Evolutionary conservation across 2,888 invertebrate species (phyloP), one percentile per base, ranked within the genome.

Genomic region (Xylophagus ater): DNA sequence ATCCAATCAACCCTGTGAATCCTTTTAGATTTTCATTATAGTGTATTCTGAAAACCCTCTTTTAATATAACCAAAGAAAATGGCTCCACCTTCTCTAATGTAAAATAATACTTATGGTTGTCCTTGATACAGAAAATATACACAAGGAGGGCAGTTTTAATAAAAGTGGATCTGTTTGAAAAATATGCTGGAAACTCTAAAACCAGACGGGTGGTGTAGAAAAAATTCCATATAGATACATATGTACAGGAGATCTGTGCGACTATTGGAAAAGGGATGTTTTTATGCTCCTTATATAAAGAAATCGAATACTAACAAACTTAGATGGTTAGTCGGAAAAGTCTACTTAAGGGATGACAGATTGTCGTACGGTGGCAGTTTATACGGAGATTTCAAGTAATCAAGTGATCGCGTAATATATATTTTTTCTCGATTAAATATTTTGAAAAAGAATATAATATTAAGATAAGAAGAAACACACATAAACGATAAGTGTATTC

Each of bases 161-260:
- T 44, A 44, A 59, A 59, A 60, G 55, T 47, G 49, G 46, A 49
- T 50, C 44, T 50, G 44, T 26, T n/a, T 31, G 53, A 55, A 62
- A 57, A 63, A 63, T 63, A 63, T 63, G 63, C 60, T 58, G 57
- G 53, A 53, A 60, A 59, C 59, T 58, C 57, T 52, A 54, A 59
- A 60, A 63, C 54, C 63, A 63, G 64, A 64, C 47, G 43, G 45
- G 45, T 44, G 48, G 47, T n/a, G 45, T 36, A 48, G 45, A 48
- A 46, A 47, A 31, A 37, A 43, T 43, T 40, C 25, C 18, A 30
- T 26, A 18, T 32, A 45, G 45, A 23, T 19, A n/a, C 42, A 46
- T 46, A 48, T 51, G 48, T 47, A 47, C 40, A 43, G 43, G 41
- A 25, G 24, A 28, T 28, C 17, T 31, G 51, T 45, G 47, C 41